phyloP scores from a whole-genome alignment of 2,888 invertebrate species.

The Coelopa pilipes region DNA sequence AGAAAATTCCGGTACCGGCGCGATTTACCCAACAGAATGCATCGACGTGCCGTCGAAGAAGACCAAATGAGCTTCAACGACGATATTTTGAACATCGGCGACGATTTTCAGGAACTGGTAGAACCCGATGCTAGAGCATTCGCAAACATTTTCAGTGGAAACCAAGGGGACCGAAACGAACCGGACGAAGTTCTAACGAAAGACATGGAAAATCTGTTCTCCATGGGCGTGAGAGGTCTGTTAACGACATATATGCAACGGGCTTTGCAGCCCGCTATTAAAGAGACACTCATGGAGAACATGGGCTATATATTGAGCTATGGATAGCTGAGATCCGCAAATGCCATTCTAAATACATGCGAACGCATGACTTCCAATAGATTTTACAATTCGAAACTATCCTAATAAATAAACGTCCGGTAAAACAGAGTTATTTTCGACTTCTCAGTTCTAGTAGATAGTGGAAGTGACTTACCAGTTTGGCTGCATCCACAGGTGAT shows the following conservation, averaged over 20 bases:
- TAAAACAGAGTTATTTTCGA: no score
- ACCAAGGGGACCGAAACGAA: constrained; percentile 65
- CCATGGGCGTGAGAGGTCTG: constrained; percentile 83
- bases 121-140: constrained; percentile 63
- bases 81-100: constrained; percentile 59
- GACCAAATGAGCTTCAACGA: constrained; percentile 59
- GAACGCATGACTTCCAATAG: no score
- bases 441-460: no score
- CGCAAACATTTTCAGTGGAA: constrained; percentile 56
- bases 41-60: constrained; percentile 23
- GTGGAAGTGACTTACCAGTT: constrained; percentile 27
- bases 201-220: constrained; percentile 87
- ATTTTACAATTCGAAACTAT: no score
- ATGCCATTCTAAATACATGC: neutral
- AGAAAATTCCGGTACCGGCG: constrained; percentile 50
- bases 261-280: constrained; percentile 84
- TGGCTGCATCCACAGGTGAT: constrained; percentile 22
- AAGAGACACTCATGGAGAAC: constrained; percentile 86
- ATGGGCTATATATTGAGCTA: constrained; percentile 90
- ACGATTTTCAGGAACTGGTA: constrained; percentile 58
- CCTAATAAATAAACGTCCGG: no score
- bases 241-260: constrained; percentile 86
- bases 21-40: constrained; percentile 41
- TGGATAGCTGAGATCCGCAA: constrained; percentile 68
- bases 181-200: constrained; percentile 75